phyloP scores from a whole-genome alignment of 2,113 vertebrate species.

The Narcine bancroftii region DNA sequence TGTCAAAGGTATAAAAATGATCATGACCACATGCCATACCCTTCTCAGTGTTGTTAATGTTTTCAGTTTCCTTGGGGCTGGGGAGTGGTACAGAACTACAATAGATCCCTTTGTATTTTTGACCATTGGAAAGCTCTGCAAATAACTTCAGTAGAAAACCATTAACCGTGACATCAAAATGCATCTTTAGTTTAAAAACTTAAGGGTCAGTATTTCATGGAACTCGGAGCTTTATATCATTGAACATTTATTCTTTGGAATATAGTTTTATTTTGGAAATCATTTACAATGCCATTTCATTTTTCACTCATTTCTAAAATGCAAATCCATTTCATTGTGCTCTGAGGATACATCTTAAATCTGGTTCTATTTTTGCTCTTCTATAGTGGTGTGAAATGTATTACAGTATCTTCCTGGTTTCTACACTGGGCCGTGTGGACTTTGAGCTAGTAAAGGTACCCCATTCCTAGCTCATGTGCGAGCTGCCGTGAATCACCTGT shows the following conservation, averaged over 20 bases:
- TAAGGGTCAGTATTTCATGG: not conserved
- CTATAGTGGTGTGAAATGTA: not conserved
- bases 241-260: not conserved
- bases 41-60: not conserved
- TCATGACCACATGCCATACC: not conserved
- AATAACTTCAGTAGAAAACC: not conserved
- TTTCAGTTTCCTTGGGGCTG: not conserved
- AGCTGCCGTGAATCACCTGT: not conserved
- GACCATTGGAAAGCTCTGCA: not conserved
- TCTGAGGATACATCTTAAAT: not conserved
- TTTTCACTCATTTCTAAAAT: not conserved
- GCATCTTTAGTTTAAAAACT: constrained; percentile 8
- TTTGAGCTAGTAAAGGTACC: not conserved
- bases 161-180: not conserved
- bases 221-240: not conserved
- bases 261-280: constrained; percentile 4
- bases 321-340: not conserved
- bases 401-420: not conserved
- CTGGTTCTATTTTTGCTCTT: not conserved
- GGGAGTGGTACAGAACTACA: not conserved
- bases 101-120: not conserved
- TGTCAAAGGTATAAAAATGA: not conserved
- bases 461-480: too few relatives aligned
- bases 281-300: not conserved
- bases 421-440: not conserved